Evolutionary conservation across 2,113 vertebrate species (phyloP).

Genomic region (Erpornis zantholeuca): DNA sequence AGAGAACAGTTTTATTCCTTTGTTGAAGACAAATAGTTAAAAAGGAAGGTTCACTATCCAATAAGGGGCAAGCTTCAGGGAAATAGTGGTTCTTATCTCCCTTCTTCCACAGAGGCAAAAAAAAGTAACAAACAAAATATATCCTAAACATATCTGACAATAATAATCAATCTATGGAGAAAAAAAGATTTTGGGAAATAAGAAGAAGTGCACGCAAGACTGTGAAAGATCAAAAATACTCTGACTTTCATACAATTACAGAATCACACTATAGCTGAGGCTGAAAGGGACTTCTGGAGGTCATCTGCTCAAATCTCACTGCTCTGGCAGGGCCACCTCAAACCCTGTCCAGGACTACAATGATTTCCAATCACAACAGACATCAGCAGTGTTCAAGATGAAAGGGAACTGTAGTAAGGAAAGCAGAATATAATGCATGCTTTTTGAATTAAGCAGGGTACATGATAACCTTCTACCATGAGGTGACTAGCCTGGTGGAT

Average conservation of each 20-base stretch:
- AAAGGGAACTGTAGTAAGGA: background rate
- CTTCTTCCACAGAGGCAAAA: background rate
- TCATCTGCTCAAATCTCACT: background rate
- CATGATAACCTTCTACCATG: background rate
- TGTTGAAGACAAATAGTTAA: background rate
- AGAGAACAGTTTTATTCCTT: background rate
- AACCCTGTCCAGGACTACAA: background rate
- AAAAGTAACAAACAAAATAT: background rate
- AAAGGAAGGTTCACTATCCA: background rate
- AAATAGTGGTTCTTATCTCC: background rate
- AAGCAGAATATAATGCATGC: background rate
- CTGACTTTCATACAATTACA: background rate
- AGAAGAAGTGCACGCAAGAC: background rate
- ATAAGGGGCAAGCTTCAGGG: background rate
- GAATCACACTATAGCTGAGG: background rate
- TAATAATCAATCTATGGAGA: background rate
- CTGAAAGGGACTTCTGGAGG: background rate
- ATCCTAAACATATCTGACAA: background rate
- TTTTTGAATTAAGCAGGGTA: background rate
- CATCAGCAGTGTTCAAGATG: background rate
- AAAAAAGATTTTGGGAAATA: background rate
- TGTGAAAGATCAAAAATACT: background rate
- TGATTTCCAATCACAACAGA: background rate
- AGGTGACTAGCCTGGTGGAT: background rate
- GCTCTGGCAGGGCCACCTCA: background rate